Percentiles rank a stretch among this genome's conserved stretches.
Conservation (phyloP, 1,140 invertebrate species). For the Drosophila pseudoobscura region DNA sequence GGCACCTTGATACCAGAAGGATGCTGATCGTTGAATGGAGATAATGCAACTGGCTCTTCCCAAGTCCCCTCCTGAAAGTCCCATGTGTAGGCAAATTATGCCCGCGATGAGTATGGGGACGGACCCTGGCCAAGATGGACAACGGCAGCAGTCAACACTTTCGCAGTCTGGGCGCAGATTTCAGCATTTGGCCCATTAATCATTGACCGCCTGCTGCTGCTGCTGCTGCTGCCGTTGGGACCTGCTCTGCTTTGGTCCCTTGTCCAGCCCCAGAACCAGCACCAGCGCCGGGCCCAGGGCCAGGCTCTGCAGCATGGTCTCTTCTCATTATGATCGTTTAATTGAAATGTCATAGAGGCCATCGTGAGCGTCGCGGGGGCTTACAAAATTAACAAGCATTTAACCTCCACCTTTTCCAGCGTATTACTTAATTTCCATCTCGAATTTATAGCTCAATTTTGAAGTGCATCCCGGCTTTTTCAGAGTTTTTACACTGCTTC, state of each 20-base stretch:
- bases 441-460: conserved; percentile 37
- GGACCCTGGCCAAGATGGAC: conserved; percentile 31
- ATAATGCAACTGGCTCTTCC: conserved; percentile 28
- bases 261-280: no score
- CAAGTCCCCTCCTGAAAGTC: neutral
- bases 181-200: conserved; percentile 59
- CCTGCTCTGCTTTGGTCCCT: conserved; percentile 1
- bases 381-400: conserved; percentile 40
- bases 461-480: no score
- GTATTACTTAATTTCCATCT: conserved; percentile 26
- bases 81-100: conserved; percentile 39
- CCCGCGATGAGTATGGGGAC: neutral
- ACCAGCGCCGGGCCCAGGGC: no score
- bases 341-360: conserved; percentile 61
- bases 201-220: conserved; percentile 41
- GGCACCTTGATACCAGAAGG: conserved; percentile 22
- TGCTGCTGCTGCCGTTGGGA: neutral
- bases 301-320: conserved; percentile 3
- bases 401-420: conserved; percentile 32
- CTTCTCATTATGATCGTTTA: conserved; percentile 51
- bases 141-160: conserved; percentile 54
- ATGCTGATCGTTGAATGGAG: conserved; percentile 22
- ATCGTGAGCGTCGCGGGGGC: conserved; percentile 4
- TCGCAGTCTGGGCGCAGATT: conserved; percentile 39
- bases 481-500: no score